phyloP scores from a whole-genome alignment of 2,113 vertebrate genomes.

The Pomatorhinus ruficollis region DNA sequence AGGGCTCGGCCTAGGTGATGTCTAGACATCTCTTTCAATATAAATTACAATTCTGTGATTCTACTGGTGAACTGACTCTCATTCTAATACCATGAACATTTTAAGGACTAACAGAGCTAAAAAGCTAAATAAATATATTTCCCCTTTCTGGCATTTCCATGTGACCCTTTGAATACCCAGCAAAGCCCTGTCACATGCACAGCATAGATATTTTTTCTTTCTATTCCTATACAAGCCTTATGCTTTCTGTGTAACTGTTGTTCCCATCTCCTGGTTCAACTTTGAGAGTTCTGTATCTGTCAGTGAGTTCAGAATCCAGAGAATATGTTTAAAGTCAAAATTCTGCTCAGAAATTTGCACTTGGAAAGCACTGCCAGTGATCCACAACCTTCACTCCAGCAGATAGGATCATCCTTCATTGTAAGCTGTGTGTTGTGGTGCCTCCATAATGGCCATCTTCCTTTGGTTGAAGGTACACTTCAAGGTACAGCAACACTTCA shows the following conservation, averaged over 20 bases:
- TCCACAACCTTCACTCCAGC: not conserved
- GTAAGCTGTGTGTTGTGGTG: not conserved
- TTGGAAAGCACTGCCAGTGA: not conserved
- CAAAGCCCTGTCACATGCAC: not conserved
- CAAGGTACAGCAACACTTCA: not conserved
- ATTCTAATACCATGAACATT: not conserved
- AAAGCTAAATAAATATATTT: not conserved
- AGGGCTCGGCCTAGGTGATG: not conserved
- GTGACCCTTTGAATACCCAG: not conserved
- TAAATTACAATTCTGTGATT: not conserved
- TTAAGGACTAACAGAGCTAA: not conserved
- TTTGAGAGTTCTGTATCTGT: not conserved
- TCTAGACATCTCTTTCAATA: not conserved
- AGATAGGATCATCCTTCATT: not conserved
- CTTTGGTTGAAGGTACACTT: fast-evolving
- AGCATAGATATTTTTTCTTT: not conserved
- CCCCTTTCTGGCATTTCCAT: not conserved
- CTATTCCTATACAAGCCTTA: not conserved
- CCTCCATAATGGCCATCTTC: not conserved
- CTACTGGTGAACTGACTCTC: not conserved
- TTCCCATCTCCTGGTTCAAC: not conserved
- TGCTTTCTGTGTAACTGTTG: not conserved
- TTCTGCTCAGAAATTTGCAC: not conserved
- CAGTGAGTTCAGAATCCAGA: not conserved
- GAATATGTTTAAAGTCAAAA: not conserved